phyloP scores from a whole-genome alignment of 1,140 invertebrate genomes.

The Cydia pomonella region DNA sequence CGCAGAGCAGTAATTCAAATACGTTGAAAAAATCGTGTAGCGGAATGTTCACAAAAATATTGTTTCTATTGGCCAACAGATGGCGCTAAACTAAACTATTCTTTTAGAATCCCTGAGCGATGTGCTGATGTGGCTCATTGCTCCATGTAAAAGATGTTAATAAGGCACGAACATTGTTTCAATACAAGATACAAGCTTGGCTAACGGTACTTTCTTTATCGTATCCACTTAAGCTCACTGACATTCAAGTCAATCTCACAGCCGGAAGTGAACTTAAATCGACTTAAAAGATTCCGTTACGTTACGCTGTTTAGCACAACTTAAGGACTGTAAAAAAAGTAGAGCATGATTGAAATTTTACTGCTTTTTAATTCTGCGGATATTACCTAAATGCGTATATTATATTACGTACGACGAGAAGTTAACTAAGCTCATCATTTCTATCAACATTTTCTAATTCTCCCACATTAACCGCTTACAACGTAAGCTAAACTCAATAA shows the following conservation, averaged over 20 bases:
- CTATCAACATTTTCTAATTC: conserved; percentile 26
- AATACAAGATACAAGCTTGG: neutral
- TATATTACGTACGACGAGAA: neutral
- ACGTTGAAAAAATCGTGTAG: neutral
- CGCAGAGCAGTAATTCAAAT: neutral
- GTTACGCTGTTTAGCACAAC: neutral
- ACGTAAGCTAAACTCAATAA: conserved; percentile 11
- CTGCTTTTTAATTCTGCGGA: neutral
- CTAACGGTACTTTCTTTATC: conserved; percentile 10
- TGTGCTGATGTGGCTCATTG: neutral
- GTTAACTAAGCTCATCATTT: neutral
- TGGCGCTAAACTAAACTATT: neutral
- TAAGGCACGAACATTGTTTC: neutral
- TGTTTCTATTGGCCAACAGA: neutral
- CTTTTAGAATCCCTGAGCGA: neutral
- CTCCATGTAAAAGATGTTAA: neutral
- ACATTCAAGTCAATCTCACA: neutral
- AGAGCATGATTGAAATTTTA: neutral
- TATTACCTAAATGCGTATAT: neutral
- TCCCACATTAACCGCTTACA: conserved; percentile 20
- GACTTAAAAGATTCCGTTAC: neutral
- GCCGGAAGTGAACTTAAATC: neutral
- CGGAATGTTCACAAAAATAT: neutral
- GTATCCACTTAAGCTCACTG: neutral
- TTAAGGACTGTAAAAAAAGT: neutral